Conservation (phyloP, 1,140 invertebrate species). For the Lordiphosa clarofinis region DNA sequence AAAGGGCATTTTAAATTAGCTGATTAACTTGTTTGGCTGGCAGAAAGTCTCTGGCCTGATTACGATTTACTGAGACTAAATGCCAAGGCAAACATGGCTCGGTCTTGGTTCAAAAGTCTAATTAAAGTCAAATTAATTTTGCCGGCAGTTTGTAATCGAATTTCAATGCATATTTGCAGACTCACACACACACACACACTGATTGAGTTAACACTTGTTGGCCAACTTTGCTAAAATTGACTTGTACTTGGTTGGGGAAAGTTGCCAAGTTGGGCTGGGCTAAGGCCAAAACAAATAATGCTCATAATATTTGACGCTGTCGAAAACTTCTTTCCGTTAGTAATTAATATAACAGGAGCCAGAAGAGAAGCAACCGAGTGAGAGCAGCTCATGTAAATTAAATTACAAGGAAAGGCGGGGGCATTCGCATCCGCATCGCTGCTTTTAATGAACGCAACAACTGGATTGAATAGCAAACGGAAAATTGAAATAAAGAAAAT, state of each 20-base stretch:
- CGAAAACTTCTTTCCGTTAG: conserved; percentile 67
- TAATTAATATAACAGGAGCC: conserved; percentile 54
- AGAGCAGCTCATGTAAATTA: conserved; percentile 60
- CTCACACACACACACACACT: conserved; percentile 24
- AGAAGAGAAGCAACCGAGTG: neutral
- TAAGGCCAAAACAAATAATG: conserved; percentile 35
- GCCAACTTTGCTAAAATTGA: conserved; percentile 60
- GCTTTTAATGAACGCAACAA: conserved; percentile 36
- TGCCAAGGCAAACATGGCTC: conserved; percentile 39
- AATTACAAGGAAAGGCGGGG: conserved; percentile 42
- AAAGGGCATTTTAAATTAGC: conserved; percentile 36
- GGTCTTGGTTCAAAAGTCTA: conserved; percentile 29
- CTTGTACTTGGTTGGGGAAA: conserved; percentile 12
- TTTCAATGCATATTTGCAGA: conserved; percentile 25
- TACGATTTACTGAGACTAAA: conserved; percentile 7
- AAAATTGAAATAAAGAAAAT: conserved; percentile 64
- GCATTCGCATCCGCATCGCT: conserved; percentile 24
- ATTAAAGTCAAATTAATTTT: conserved; percentile 74
- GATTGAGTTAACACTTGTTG: conserved; percentile 71
- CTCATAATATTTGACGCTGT: conserved; percentile 42
- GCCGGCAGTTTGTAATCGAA: conserved; percentile 26
- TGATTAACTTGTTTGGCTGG: conserved; percentile 10
- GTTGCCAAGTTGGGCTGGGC: conserved; percentile 18
- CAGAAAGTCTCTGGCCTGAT: conserved; percentile 4
- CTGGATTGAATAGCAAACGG: conserved; percentile 56